A percentile compares a stretch with the other conserved stretches of the same genome.
Conservation (phyloP, 2,113 vertebrate genomes). For the Indicator indicator region DNA sequence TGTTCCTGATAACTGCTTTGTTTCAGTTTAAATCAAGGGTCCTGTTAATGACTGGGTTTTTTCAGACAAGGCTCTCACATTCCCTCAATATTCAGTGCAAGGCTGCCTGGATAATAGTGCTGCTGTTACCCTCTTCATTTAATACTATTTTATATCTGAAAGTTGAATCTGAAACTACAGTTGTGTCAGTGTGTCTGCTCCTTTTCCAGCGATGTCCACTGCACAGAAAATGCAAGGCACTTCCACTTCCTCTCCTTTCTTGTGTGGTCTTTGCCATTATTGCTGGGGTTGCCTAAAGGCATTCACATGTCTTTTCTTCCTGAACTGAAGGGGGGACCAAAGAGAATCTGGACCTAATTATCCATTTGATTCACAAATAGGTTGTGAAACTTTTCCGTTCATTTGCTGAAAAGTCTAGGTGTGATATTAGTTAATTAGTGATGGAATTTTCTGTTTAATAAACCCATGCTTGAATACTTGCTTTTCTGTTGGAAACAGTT, state of each 20-base stretch:
- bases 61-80: neutral
- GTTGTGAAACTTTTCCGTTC: neutral
- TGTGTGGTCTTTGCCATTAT: neutral
- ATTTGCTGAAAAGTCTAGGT: neutral
- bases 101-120: neutral
- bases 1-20: neutral
- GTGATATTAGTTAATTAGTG: neutral
- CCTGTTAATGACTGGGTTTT: neutral
- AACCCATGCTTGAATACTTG: neutral
- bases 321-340: neutral
- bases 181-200: neutral
- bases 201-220: neutral
- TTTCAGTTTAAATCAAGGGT: neutral
- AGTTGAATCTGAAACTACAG: neutral
- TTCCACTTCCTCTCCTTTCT: too few relatives aligned
- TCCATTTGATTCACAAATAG: neutral
- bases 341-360: neutral
- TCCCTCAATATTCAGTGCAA: neutral
- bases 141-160: neutral
- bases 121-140: neutral
- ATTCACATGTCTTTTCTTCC: neutral
- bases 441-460: neutral
- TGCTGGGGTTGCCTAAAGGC: neutral
- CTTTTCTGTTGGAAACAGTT: neutral
- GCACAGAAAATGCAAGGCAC: rapidly evolving